phyloP scores from a whole-genome alignment of 2,888 invertebrate species.

The Lithophane socia region DNA sequence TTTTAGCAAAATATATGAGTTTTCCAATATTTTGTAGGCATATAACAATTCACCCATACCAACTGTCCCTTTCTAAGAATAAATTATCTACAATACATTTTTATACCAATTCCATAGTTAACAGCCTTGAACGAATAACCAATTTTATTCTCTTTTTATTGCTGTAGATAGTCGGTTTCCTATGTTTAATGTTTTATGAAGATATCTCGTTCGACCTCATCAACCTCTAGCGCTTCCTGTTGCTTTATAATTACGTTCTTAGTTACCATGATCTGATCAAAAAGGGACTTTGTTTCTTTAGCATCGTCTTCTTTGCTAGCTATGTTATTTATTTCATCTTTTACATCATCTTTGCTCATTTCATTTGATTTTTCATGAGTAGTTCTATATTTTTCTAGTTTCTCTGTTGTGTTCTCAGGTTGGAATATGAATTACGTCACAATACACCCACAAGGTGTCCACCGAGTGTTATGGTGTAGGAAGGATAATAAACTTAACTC shows the following conservation, averaged over 20 bases:
- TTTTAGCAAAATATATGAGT: neutral
- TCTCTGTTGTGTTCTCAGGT: constrained; percentile 6
- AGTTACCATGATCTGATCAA: constrained; percentile 50
- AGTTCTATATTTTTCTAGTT: neutral
- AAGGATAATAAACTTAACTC: constrained; percentile 29
- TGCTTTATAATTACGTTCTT: constrained; percentile 63
- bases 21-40: constrained; percentile 12
- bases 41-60: constrained; percentile 11
- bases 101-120: constrained; percentile 59
- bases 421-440: constrained; percentile 7
- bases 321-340: constrained; percentile 13
- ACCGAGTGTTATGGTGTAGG: constrained; percentile 23
- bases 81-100: constrained; percentile 56
- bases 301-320: constrained; percentile 42
- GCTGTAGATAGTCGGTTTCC: constrained; percentile 63
- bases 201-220: constrained; percentile 67
- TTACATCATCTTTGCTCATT: constrained; percentile 9
- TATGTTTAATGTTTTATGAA: constrained; percentile 67
- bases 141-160: constrained; percentile 66
- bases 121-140: constrained; percentile 66
- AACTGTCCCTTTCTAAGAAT: constrained; percentile 52
- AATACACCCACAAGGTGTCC: constrained; percentile 9
- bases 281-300: constrained; percentile 36
- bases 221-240: constrained; percentile 68
- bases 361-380: neutral